Percentiles rank a stretch among this genome's conserved stretches.
These are phyloP conservation scores for Scleropages formosus DNA, from an alignment of 2,797 vertebrate genomes.

Conservation along the genomic window DNA sequence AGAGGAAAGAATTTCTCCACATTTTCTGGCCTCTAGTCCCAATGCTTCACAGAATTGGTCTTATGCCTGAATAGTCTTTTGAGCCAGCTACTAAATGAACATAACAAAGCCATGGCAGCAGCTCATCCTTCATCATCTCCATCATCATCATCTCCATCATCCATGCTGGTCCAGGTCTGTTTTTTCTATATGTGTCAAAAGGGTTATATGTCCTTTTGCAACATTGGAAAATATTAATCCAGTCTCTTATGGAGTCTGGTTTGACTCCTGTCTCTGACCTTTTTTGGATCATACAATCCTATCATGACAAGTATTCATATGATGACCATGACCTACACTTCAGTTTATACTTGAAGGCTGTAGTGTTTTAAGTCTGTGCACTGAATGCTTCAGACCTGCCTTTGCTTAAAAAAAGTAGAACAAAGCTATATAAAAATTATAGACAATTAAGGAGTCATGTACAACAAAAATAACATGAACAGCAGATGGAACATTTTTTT, in stretches of 20 bases:
- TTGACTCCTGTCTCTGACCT: slow-evolving; percentile 1
- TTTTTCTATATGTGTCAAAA: slow-evolving; percentile 18
- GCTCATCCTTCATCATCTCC: slow-evolving; percentile 3
- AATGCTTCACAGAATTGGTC: not conserved
- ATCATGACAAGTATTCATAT: not conserved
- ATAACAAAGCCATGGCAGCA: not conserved
- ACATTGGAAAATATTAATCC: slow-evolving; percentile 28
- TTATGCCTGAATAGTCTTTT: not conserved
- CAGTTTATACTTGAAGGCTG: not conserved
- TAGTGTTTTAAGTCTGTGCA: not conserved
- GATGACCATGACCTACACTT: slow-evolving; percentile 8
- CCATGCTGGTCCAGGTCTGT: slow-evolving; percentile 19
- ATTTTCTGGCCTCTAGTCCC: slow-evolving; percentile 12
- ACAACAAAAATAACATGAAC: not conserved
- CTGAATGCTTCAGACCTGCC: not conserved
- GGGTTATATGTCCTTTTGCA: slow-evolving; percentile 21
- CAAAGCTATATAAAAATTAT: not conserved
- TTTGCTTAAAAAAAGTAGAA: not conserved
- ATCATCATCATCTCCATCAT: not conserved
- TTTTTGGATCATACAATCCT: not conserved
- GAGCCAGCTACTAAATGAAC: not conserved
- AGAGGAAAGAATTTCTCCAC: no score
- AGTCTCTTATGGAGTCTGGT: not conserved
- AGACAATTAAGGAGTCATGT: not conserved
- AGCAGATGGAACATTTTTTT: slow-evolving; percentile 15